phyloP scores from a whole-genome alignment of 2,113 vertebrate species.

The Colistium nudipinnis region DNA sequence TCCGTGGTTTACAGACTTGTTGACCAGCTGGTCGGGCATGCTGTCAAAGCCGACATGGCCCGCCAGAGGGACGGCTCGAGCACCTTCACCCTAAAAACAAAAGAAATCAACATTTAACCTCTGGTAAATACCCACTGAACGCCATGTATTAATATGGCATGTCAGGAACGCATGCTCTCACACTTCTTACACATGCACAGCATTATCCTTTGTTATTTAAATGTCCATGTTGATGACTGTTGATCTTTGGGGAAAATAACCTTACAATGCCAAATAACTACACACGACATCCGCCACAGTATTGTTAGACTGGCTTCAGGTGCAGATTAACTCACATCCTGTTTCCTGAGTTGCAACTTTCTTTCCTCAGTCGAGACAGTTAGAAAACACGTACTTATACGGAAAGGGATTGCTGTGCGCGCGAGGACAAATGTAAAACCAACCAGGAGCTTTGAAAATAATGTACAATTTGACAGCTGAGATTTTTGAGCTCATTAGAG shows the following conservation, averaged over 20 bases:
- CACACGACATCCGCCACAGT: not conserved
- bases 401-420: not conserved
- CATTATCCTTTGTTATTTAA: not conserved
- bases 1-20: conserved; percentile 96
- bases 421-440: not conserved
- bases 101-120: conserved; percentile 13
- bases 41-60: conserved; percentile 99
- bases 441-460: not conserved
- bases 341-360: conserved; percentile 67
- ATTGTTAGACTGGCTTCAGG: conserved; percentile 26
- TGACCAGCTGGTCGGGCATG: conserved; percentile 99
- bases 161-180: not conserved
- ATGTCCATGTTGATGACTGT: not conserved
- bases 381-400: conserved; percentile 70
- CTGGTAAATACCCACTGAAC: not conserved
- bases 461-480: not conserved
- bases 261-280: not conserved
- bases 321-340: conserved; percentile 72
- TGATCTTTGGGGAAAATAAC: not conserved
- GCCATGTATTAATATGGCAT: not conserved
- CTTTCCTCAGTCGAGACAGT: conserved; percentile 52
- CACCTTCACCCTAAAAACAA: conserved; percentile 88
- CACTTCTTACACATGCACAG: not conserved
- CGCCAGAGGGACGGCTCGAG: conserved; percentile 90
- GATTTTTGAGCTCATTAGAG: too few species aligned